Evolutionary conservation across 2,888 invertebrate species (phyloP).

Genomic region (Xylocampa areola): DNA sequence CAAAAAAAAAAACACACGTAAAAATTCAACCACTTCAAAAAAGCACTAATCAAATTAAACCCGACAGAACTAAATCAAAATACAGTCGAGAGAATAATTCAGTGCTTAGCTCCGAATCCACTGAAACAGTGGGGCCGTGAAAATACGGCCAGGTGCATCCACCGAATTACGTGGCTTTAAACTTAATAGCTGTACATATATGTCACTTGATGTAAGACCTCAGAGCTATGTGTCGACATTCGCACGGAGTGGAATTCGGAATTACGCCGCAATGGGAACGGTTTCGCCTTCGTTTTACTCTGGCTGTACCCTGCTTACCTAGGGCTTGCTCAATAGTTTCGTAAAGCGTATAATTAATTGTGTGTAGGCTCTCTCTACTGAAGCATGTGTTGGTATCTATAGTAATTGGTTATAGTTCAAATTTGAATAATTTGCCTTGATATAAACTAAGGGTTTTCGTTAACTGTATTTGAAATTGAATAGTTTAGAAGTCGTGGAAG

Average conservation of each 20-base stretch:
- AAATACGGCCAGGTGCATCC: slow-evolving; percentile 78
- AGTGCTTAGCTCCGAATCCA: slow-evolving; percentile 59
- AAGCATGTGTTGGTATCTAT: slow-evolving; percentile 8
- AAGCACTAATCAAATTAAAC: slow-evolving; percentile 47
- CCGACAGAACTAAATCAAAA: slow-evolving; percentile 48
- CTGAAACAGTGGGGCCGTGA: slow-evolving; percentile 64
- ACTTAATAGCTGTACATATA: slow-evolving; percentile 70
- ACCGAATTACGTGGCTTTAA: slow-evolving; percentile 73
- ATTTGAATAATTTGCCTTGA: too few species aligned
- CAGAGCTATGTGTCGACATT: slow-evolving; percentile 64
- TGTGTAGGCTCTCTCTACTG: slow-evolving; percentile 15
- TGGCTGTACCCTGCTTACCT: slow-evolving; percentile 56
- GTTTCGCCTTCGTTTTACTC: slow-evolving; percentile 64
- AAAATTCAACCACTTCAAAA: neutral
- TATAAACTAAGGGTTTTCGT: too few species aligned
- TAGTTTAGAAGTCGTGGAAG: too few species aligned
- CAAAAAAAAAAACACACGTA: neutral
- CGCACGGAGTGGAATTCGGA: slow-evolving; percentile 67
- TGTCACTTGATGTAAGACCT: slow-evolving; percentile 65
- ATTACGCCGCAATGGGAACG: slow-evolving; percentile 67
- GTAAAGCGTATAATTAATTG: slow-evolving; percentile 44
- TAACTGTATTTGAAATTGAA: too few species aligned
- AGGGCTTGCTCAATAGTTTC: slow-evolving; percentile 23
- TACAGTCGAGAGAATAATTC: slow-evolving; percentile 65
- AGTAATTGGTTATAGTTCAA: too few species aligned